Evolutionary conservation across 1,140 invertebrate genomes (phyloP), one percentile per base, ranked within the genome.

Genomic region (Proctacanthus coquilletti): DNA sequence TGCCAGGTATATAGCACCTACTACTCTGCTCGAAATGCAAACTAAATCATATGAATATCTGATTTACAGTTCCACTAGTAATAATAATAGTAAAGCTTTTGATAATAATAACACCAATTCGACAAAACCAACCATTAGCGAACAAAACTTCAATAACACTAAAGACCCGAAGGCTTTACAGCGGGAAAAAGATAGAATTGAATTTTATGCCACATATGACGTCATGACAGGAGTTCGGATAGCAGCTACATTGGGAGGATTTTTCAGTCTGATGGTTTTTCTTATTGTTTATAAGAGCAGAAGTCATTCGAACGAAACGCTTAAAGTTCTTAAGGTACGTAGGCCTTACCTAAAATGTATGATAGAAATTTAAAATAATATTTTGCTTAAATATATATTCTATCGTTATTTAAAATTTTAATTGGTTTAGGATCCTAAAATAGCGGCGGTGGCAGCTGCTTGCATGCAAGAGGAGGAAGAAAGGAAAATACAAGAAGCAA

Each of bases 131-230:
- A 27, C 13, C n/a, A 23, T 18, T 25, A 18, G 5, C 9, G 10
- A 19, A n/a, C 18, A 27, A 29, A 6, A 29, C 17, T 5, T 17
- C 15, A 14, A 29, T 19, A 38, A 15, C 6, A 38, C 11, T 25
- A 36, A 6, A 36, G 21, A 8, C 14, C n/a, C n/a, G n/a, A n/a
- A n/a, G 34, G 45, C 45, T 3, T 47, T 45, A 5, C 47, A 61
- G 36, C 63, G 67, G 31, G 75, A 77, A 48, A 69, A 72, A 44
- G 69, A 78, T 43, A 70, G 74, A 47, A 70, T 74, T 46, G 80
- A 85, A 59, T 85, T 84, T 63, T 91, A 84, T 65, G 78, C 78
- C 44, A 85, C 83, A 21, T 91, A 91, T 60, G 85, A 89, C 65
- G 79, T 83, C 47, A 87, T 87, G 83, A 88, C 84, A 40, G 85